Evolutionary conservation across 2,797 vertebrate genomes (phyloP).

Genomic region (Bradypus variegatus): DNA sequence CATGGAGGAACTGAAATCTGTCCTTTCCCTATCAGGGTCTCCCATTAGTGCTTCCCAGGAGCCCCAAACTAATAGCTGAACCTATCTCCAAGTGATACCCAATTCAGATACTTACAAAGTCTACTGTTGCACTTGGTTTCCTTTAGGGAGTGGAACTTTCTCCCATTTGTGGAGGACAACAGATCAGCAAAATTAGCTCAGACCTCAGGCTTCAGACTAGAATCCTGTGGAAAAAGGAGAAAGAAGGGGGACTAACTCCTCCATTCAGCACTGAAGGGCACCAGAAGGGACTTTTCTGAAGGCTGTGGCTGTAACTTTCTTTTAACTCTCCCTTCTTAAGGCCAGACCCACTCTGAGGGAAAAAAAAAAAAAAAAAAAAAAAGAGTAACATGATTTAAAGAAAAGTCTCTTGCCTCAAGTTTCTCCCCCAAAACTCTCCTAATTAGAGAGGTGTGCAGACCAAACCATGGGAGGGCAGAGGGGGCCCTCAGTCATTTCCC

Average conservation of each 20-base stretch:
- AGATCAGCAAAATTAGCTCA: neutral
- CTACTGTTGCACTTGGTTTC: neutral
- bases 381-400: neutral
- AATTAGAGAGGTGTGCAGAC: neutral
- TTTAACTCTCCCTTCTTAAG: conserved; percentile 22
- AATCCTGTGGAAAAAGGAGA: neutral
- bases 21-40: neutral
- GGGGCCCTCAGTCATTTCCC: neutral
- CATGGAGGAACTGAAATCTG: neutral
- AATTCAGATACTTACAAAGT: neutral
- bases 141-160: neutral
- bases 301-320: neutral
- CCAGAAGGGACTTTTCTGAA: neutral
- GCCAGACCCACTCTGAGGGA: neutral
- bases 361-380: neutral
- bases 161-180: neutral
- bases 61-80: neutral
- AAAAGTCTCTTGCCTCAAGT: neutral
- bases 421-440: conserved; percentile 23
- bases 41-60: neutral
- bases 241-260: neutral
- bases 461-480: neutral
- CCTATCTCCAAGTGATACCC: neutral
- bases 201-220: conserved; percentile 10
- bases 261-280: neutral